These are phyloP conservation scores for Acanthosepion pharaonis DNA, from an alignment of 2,888 invertebrate species.

Conservation along the genomic window DNA sequence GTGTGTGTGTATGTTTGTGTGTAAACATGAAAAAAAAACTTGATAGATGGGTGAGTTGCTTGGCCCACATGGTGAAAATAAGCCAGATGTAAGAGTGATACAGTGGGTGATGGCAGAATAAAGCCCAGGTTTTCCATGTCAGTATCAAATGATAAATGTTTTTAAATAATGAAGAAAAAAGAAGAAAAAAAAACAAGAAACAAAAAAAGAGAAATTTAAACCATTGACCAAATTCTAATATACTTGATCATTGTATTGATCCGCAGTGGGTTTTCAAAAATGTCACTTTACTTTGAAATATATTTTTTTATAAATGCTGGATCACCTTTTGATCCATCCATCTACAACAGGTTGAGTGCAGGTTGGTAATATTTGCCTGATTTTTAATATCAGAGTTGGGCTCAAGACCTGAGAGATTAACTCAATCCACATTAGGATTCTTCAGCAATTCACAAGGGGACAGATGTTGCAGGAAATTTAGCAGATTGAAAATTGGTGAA, in stretches of 20 bases:
- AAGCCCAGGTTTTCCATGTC: constrained; percentile 12
- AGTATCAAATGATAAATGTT: background rate
- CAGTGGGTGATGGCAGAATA: background rate
- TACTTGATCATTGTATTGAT: background rate
- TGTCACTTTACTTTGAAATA: background rate
- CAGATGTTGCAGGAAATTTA: background rate
- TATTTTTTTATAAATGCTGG: background rate
- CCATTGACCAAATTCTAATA: background rate
- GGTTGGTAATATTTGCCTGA: background rate
- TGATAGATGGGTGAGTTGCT: background rate
- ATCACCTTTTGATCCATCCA: background rate
- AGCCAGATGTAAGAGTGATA: background rate
- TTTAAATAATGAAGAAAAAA: background rate
- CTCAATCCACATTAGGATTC: background rate
- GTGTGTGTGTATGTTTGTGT: background rate
- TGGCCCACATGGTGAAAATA: background rate
- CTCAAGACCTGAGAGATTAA: background rate
- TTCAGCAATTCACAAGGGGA: background rate
- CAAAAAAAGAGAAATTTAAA: background rate
- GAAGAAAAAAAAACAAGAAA: background rate
- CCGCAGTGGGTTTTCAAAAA: background rate
- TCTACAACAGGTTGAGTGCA: background rate
- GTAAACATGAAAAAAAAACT: background rate
- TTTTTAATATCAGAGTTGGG: background rate
- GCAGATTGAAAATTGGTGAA: background rate